These are phyloP conservation scores for Erebia palarica DNA, from an alignment of 2,888 invertebrate species.

Conservation along the genomic window DNA sequence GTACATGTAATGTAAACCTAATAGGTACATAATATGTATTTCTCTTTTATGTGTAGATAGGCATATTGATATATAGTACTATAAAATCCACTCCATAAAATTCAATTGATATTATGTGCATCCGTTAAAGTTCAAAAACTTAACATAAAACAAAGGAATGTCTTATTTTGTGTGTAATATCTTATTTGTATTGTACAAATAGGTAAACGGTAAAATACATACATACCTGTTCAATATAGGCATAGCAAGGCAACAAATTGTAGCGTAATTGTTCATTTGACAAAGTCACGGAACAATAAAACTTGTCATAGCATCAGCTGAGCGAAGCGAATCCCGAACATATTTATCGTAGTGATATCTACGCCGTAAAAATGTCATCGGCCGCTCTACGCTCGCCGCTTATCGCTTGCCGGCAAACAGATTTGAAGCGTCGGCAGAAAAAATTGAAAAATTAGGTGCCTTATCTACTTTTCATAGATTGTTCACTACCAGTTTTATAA, in stretches of 20 bases:
- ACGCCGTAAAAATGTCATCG: slow-evolving; percentile 74
- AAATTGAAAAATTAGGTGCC: slow-evolving; percentile 27
- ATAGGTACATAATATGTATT: no score
- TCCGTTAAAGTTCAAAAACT: not conserved
- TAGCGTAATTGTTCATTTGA: not conserved
- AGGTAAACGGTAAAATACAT: no score
- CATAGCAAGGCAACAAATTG: slow-evolving; percentile 6
- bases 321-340: slow-evolving; percentile 52
- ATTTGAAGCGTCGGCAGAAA: slow-evolving; percentile 28
- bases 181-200: no score
- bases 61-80: no score
- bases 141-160: not conserved
- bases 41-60: no score
- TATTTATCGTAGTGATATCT: slow-evolving; percentile 69
- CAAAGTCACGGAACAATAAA: slow-evolving; percentile 8
- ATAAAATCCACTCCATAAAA: not conserved
- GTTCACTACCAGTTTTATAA: not conserved
- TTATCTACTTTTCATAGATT: slow-evolving; percentile 15
- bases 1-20: no score
- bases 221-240: not conserved
- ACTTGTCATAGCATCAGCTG: slow-evolving; percentile 40
- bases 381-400: slow-evolving; percentile 53
- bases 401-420: slow-evolving; percentile 49
- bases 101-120: not conserved
- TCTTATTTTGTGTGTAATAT: not conserved